These are phyloP conservation scores for Hoplias malabaricus DNA, from an alignment of 2,113 vertebrate genomes.

Conservation along the genomic window DNA sequence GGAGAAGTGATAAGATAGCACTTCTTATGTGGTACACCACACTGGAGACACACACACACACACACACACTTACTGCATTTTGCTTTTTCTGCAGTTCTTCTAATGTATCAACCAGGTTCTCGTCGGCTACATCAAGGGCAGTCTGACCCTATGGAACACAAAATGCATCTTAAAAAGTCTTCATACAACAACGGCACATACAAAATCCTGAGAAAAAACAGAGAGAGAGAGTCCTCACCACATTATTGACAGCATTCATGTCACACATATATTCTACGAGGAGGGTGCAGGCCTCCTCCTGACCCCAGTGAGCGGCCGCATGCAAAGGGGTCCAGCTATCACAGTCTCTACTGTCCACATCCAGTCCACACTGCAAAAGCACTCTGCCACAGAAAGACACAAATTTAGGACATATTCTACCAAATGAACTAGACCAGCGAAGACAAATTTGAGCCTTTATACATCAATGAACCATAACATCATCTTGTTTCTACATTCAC, in stretches of 20 bases:
- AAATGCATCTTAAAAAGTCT: not conserved
- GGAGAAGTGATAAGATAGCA: conserved; percentile 47
- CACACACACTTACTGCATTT: conserved; percentile 69
- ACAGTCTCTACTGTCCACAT: conserved; percentile 70
- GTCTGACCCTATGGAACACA: conserved; percentile 69
- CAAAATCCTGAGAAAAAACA: not conserved
- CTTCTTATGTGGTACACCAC: conserved; percentile 21
- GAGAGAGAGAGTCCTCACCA: conserved; percentile 61
- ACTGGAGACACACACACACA: not conserved
- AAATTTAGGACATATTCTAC: not conserved
- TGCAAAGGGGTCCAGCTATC: conserved; percentile 79
- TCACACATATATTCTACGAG: conserved; percentile 76
- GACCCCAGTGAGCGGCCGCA: conserved; percentile 78
- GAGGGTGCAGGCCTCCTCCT: conserved; percentile 75
- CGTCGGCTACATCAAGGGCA: conserved; percentile 77
- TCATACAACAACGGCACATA: not conserved
- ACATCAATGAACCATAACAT: no score
- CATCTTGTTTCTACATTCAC: no score
- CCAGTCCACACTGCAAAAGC: conserved; percentile 70
- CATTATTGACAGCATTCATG: conserved; percentile 74
- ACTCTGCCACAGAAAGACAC: conserved; percentile 58
- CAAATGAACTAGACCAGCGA: no score
- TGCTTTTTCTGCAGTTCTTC: conserved; percentile 82
- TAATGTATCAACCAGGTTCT: conserved; percentile 72
- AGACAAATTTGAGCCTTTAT: no score